A percentile compares a stretch with the other conserved stretches of the same genome.
phyloP scores from a whole-genome alignment of 1,140 invertebrate genomes.

The Scaptomyza montana region DNA sequence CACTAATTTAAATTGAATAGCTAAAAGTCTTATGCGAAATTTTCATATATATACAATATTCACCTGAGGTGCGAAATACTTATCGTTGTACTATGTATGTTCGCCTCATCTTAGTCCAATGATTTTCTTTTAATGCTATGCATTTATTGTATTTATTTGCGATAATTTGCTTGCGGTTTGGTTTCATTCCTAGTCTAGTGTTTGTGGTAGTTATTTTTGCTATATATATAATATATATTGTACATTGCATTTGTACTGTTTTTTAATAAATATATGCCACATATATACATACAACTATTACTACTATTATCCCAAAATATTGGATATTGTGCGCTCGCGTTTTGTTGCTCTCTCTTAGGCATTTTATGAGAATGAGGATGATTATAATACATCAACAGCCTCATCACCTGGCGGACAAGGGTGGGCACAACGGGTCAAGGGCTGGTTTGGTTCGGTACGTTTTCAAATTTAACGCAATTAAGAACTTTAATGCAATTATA shows the following conservation, averaged over 20 bases:
- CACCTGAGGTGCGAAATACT: conserved; percentile 1
- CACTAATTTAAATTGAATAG: too few species aligned
- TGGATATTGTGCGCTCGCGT: conserved; percentile 72
- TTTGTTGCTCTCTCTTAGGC: conserved; percentile 81
- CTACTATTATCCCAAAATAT: conserved; percentile 61
- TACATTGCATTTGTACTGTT: conserved; percentile 25
- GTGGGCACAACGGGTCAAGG: conserved; percentile 88
- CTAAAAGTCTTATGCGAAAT: too few species aligned
- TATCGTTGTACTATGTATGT: conserved; percentile 1
- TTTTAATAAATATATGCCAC: conserved; percentile 50
- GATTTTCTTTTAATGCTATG: too few species aligned
- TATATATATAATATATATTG: conserved; percentile 18
- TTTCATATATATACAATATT: background rate
- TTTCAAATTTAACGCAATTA: conserved; percentile 70
- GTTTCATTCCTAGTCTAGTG: conserved; percentile 41
- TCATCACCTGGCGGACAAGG: conserved; percentile 86
- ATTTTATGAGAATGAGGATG: conserved; percentile 83
- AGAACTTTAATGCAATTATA: conserved; percentile 50
- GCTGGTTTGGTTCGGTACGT: conserved; percentile 88
- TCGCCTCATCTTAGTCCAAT: background rate
- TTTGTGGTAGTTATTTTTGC: conserved; percentile 16
- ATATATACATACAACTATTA: conserved; percentile 56
- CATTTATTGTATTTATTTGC: background rate
- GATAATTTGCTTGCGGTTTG: conserved; percentile 4
- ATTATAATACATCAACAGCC: conserved; percentile 83